A percentile compares a stretch with the other conserved stretches of the same genome.
Conservation (phyloP, 2,888 invertebrate species). For the Actias luna region DNA sequence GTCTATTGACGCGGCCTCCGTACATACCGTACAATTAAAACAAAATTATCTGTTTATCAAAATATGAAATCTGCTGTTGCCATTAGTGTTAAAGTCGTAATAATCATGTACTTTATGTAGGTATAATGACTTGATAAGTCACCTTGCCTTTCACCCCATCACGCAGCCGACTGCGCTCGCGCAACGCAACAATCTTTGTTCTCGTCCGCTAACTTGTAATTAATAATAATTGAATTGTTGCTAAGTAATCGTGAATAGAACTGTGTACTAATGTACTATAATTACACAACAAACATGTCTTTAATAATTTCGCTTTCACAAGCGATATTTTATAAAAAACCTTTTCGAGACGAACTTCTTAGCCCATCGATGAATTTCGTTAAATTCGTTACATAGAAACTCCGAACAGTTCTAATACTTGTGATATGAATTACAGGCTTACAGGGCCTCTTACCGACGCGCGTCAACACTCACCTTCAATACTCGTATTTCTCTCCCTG, state of each 20-base stretch:
- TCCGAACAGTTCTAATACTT: too few species aligned
- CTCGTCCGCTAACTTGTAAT: slow-evolving; percentile 18
- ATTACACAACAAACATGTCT: neutral
- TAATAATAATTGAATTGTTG: slow-evolving; percentile 17
- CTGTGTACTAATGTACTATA: neutral
- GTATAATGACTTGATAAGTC: slow-evolving; percentile 12
- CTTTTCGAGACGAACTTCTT: too few species aligned
- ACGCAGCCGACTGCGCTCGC: slow-evolving; percentile 4
- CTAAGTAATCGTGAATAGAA: neutral
- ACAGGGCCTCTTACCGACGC: too few species aligned
- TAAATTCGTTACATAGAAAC: too few species aligned
- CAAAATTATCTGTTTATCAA: neutral
- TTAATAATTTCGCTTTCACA: too few species aligned
- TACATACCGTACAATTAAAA: too few species aligned
- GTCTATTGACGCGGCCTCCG: too few species aligned
- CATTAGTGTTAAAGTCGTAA: neutral
- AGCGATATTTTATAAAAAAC: too few species aligned
- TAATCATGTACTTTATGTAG: neutral
- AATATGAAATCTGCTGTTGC: neutral
- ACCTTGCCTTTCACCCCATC: slow-evolving; percentile 32
- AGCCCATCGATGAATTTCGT: too few species aligned
- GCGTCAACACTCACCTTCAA: too few species aligned
- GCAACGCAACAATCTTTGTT: slow-evolving; percentile 25
- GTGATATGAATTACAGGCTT: too few species aligned
- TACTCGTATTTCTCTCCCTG: too few species aligned